Conservation (phyloP, 2,797 vertebrate species). For the Meda fulgida region DNA sequence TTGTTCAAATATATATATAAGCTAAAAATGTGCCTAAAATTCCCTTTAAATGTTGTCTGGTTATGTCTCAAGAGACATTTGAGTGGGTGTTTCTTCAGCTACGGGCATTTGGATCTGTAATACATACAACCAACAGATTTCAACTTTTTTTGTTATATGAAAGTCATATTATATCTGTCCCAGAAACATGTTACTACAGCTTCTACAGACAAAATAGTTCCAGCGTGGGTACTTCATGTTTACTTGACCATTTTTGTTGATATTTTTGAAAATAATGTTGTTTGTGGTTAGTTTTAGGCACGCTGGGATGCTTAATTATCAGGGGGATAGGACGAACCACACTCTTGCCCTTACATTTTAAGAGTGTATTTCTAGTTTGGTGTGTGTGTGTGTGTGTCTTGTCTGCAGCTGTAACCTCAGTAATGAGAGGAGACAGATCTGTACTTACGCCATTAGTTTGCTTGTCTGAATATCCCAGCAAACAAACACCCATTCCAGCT, state of each 20-base stretch:
- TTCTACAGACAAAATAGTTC: neutral
- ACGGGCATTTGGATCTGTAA: neutral
- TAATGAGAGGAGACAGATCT: slow-evolving; percentile 47
- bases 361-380: slow-evolving; percentile 7
- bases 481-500: slow-evolving; percentile 32
- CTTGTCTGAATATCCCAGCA: neutral
- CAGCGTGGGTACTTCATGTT: neutral
- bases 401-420: slow-evolving; percentile 35
- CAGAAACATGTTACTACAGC: neutral
- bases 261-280: neutral
- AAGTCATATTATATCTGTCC: neutral
- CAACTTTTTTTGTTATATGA: neutral
- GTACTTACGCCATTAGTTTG: slow-evolving; percentile 35
- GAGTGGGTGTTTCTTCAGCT: neutral
- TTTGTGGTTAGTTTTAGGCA: slow-evolving; percentile 1
- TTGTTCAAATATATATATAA: neutral
- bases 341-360: slow-evolving; percentile 6
- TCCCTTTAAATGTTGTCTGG: neutral
- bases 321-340: neutral
- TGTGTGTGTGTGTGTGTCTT: slow-evolving; percentile 30
- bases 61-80: neutral
- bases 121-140: neutral
- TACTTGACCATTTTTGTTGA: neutral
- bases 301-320: neutral
- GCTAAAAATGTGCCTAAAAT: neutral